Conservation (phyloP, 2,888 invertebrate genomes). For the Drosophila ustulata region DNA sequence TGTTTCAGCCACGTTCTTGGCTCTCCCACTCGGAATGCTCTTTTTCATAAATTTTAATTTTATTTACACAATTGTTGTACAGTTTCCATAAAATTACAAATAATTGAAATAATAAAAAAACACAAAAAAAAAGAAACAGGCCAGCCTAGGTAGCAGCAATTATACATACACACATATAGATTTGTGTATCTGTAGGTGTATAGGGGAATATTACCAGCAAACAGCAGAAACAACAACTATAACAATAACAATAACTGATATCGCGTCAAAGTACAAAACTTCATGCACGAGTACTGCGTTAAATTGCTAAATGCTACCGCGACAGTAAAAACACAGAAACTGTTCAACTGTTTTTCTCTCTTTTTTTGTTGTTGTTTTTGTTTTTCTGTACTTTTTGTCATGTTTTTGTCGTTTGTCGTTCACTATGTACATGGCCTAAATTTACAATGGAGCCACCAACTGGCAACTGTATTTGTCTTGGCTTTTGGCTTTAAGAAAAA, state of each 20-base stretch:
- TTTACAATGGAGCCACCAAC: conserved; percentile 66
- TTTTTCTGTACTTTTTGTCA: conserved; percentile 22
- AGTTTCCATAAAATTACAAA: conserved; percentile 74
- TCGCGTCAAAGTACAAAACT: conserved; percentile 75
- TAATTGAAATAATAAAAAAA: conserved; percentile 10
- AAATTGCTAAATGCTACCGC: conserved; percentile 78
- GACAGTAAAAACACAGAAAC: conserved; percentile 63
- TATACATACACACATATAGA: conserved; percentile 41
- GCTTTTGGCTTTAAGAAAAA: conserved; percentile 30
- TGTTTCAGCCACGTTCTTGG: conserved; percentile 63
- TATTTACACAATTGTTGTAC: conserved; percentile 78
- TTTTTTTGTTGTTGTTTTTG: conserved; percentile 28
- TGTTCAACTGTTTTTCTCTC: conserved; percentile 56
- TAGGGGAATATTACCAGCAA: conserved; percentile 50
- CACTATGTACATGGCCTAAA: conserved; percentile 72
- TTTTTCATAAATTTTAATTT: conserved; percentile 55
- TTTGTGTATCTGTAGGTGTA: conserved; percentile 8
- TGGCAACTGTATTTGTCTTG: conserved; percentile 73
- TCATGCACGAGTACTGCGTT: conserved; percentile 79
- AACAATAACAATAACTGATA: conserved; percentile 64
- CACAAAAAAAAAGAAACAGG: conserved; percentile 41
- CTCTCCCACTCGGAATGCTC: conserved; percentile 15
- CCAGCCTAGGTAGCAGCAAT: conserved; percentile 49
- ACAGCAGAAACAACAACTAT: conserved; percentile 39
- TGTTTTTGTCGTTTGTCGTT: conserved; percentile 33